Conservation (phyloP, 2,797 vertebrate species). For the Cyprinodon diabolis region DNA sequence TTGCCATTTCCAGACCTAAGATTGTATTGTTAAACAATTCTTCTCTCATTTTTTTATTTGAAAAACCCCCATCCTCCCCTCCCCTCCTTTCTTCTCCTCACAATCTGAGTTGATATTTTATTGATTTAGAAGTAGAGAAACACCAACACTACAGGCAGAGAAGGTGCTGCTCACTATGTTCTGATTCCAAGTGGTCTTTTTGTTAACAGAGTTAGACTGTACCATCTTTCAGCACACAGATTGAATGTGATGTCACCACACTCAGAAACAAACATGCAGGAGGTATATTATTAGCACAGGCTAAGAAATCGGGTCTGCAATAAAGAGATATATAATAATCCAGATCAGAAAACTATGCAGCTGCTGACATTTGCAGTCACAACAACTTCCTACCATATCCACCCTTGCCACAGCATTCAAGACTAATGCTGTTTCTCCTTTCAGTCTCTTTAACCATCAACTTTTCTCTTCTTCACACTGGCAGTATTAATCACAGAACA, state of each 20-base stretch:
- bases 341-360: slow-evolving; percentile 56
- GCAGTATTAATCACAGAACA: slow-evolving; percentile 89
- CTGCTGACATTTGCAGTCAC: slow-evolving; percentile 25
- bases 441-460: slow-evolving; percentile 47
- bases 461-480: slow-evolving; percentile 64
- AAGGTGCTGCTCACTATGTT: slow-evolving; percentile 22
- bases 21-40: slow-evolving; percentile 52
- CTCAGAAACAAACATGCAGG: slow-evolving; percentile 48
- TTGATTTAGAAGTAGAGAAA: slow-evolving; percentile 64
- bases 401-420: slow-evolving; percentile 20
- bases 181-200: slow-evolving; percentile 24
- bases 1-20: slow-evolving; percentile 39
- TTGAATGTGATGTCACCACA: slow-evolving; percentile 57
- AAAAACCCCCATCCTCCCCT: slow-evolving; percentile 28
- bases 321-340: slow-evolving; percentile 62
- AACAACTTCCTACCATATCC: slow-evolving; percentile 15
- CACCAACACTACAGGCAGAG: slow-evolving; percentile 37
- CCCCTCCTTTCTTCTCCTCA: slow-evolving; percentile 4
- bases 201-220: slow-evolving; percentile 38
- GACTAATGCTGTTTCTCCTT: slow-evolving; percentile 25
- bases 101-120: slow-evolving; percentile 54
- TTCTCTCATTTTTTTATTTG: slow-evolving; percentile 40
- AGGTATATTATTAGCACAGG: slow-evolving; percentile 66
- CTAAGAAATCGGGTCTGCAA: slow-evolving; percentile 61
- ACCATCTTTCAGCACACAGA: slow-evolving; percentile 46